Percentiles rank a stretch among this genome's conserved stretches.
phyloP scores from a whole-genome alignment of 2,113 vertebrate genomes.

The Phasianus colchicus region DNA sequence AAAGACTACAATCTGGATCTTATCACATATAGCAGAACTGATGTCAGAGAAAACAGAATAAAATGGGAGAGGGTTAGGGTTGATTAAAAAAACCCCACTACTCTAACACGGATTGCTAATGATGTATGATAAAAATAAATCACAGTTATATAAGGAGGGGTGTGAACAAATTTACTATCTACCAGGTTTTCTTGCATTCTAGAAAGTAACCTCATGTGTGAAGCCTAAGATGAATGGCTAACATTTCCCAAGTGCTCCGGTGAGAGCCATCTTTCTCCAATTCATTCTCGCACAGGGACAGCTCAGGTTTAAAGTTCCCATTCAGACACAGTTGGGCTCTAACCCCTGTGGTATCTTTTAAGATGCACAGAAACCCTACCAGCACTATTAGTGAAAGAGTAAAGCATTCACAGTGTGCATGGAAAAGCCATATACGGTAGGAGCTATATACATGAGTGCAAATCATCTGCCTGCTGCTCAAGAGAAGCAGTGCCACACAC shows the following conservation, averaged over 20 bases:
- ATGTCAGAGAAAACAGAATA: slow-evolving; percentile 20
- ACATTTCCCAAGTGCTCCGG: slow-evolving; percentile 46
- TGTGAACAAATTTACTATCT: slow-evolving; percentile 49
- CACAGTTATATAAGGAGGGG: not conserved
- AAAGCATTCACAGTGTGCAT: not conserved
- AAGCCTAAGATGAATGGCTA: slow-evolving; percentile 56
- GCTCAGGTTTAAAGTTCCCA: slow-evolving; percentile 43
- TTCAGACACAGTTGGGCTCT: slow-evolving; percentile 27
- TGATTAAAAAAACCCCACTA: slow-evolving; percentile 19
- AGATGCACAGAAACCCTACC: slow-evolving; percentile 20
- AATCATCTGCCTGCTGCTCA: not conserved
- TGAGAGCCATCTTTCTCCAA: slow-evolving; percentile 46
- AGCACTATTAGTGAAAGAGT: not conserved
- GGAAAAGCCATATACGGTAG: slow-evolving; percentile 7
- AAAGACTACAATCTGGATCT: not conserved
- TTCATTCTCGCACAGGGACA: slow-evolving; percentile 45
- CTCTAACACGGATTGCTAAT: not conserved
- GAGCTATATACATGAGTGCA: not conserved
- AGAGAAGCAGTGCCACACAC: not conserved
- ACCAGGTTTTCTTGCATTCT: slow-evolving; percentile 45
- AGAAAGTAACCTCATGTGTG: slow-evolving; percentile 39
- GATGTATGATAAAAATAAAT: not conserved
- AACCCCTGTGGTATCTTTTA: slow-evolving; percentile 20
- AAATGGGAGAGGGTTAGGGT: not conserved
- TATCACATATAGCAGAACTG: not conserved